phyloP scores from a whole-genome alignment of 2,113 vertebrate species.

The Haplochromis vanheusdeni region DNA sequence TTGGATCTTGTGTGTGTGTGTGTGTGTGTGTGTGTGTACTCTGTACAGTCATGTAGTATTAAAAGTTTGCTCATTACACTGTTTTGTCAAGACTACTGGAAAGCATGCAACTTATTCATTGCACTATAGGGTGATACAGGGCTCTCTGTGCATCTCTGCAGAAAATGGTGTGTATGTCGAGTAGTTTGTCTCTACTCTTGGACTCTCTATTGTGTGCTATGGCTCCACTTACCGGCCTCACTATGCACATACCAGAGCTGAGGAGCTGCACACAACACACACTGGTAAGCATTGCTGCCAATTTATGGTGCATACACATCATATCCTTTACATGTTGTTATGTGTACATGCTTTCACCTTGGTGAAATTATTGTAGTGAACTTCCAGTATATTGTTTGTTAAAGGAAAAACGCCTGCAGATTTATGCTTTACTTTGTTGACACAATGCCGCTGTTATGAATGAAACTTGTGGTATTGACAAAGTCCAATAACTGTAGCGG shows the following conservation, averaged over 20 bases:
- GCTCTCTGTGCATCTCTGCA: constrained; percentile 41
- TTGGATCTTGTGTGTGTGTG: not conserved
- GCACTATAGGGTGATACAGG: not conserved
- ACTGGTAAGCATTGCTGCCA: constrained; percentile 77
- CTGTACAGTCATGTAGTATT: not conserved
- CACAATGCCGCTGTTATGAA: not conserved
- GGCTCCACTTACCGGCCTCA: constrained; percentile 84
- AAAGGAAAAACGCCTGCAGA: not conserved
- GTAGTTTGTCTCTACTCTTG: constrained; percentile 86
- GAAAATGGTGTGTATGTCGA: constrained; percentile 87
- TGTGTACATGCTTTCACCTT: not conserved
- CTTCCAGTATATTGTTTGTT: not conserved
- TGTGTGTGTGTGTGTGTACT: no score
- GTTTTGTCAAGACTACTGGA: not conserved
- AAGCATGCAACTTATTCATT: not conserved
- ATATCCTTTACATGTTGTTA: not conserved
- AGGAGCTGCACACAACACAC: constrained; percentile 82
- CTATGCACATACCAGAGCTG: constrained; percentile 86
- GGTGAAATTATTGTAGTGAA: not conserved
- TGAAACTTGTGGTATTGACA: not conserved
- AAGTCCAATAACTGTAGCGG: not conserved
- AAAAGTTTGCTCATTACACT: not conserved
- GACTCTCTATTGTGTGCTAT: constrained; percentile 94
- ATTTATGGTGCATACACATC: not conserved
- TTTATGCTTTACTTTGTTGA: not conserved